These are phyloP conservation scores for Anguilla pacifica DNA, from an alignment of 2,797 vertebrate species.

Conservation along the genomic window DNA sequence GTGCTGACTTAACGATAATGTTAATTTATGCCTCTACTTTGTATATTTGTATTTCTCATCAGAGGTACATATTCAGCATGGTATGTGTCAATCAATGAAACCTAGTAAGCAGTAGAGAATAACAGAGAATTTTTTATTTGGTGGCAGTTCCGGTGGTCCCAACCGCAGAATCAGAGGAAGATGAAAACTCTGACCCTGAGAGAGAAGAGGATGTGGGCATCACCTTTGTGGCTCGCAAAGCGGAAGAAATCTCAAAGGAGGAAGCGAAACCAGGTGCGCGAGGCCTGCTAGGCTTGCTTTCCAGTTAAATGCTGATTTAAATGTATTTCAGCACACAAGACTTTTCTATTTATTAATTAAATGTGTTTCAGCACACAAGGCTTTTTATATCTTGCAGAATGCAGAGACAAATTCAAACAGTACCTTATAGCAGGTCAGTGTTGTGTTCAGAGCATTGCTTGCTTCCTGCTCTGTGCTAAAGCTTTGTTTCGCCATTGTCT, in stretches of 20 bases:
- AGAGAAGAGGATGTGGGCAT: constrained; percentile 91
- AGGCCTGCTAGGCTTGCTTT: not conserved
- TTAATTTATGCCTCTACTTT: not conserved
- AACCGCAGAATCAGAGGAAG: constrained; percentile 67
- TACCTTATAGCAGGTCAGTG: not conserved
- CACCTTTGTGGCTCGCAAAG: constrained; percentile 84
- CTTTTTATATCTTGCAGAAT: not conserved
- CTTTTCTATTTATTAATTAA: not conserved
- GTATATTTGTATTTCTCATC: not conserved
- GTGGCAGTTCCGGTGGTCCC: constrained; percentile 68
- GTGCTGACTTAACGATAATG: constrained; percentile 11
- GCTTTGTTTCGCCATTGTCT: not conserved
- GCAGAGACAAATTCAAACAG: not conserved
- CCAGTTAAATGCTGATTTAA: not conserved
- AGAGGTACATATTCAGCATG: not conserved
- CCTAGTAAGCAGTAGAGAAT: not conserved
- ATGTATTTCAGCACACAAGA: not conserved
- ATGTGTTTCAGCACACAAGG: not conserved
- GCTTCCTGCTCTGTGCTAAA: not conserved
- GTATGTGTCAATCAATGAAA: not conserved
- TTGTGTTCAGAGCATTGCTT: too few species aligned
- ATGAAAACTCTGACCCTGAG: constrained; percentile 78
- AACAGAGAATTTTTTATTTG: not conserved
- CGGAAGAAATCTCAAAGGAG: constrained; percentile 78
- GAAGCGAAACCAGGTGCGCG: constrained; percentile 79